Percentiles rank a stretch among this genome's conserved stretches.
phyloP scores from a whole-genome alignment of 2,888 invertebrate species.

The Xylota segnis region DNA sequence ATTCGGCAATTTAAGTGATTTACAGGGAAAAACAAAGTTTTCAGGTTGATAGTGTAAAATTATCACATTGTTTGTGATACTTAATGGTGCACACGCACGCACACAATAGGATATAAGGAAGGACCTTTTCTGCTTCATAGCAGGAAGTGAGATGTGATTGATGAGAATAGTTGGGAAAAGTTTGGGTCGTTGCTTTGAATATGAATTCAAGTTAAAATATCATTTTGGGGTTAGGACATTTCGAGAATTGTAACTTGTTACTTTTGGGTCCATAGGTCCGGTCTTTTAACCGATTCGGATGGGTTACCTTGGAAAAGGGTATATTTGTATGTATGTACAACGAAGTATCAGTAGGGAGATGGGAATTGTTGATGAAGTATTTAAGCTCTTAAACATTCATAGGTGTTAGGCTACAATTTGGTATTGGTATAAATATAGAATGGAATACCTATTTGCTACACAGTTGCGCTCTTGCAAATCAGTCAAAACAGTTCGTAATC shows the following conservation, averaged over 20 bases:
- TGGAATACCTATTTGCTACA: too few species aligned
- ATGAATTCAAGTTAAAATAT: constrained; percentile 30
- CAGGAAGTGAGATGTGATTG: constrained; percentile 54
- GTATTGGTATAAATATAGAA: too few species aligned
- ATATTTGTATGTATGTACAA: background rate
- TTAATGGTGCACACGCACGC: constrained; percentile 38
- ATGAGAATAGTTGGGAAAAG: constrained; percentile 58
- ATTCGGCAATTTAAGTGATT: constrained; percentile 69
- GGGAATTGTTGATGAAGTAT: background rate
- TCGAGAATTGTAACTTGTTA: constrained; percentile 16
- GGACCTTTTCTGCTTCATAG: background rate
- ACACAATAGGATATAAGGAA: constrained; percentile 11
- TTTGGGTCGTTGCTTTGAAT: constrained; percentile 25
- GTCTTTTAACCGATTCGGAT: background rate
- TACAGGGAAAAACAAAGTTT: constrained; percentile 55
- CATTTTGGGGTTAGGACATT: constrained; percentile 20
- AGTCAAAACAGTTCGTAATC: too few species aligned
- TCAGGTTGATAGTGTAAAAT: constrained; percentile 60
- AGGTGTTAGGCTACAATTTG: too few species aligned
- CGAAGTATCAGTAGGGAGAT: background rate
- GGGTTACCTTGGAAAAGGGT: background rate
- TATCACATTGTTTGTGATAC: constrained; percentile 65
- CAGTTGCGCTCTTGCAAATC: too few species aligned
- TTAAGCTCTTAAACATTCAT: background rate
- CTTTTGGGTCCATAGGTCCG: background rate